These are phyloP conservation scores for Drosophila sulfurigaster DNA, from an alignment of 1,140 invertebrate species.

Conservation along the genomic window DNA sequence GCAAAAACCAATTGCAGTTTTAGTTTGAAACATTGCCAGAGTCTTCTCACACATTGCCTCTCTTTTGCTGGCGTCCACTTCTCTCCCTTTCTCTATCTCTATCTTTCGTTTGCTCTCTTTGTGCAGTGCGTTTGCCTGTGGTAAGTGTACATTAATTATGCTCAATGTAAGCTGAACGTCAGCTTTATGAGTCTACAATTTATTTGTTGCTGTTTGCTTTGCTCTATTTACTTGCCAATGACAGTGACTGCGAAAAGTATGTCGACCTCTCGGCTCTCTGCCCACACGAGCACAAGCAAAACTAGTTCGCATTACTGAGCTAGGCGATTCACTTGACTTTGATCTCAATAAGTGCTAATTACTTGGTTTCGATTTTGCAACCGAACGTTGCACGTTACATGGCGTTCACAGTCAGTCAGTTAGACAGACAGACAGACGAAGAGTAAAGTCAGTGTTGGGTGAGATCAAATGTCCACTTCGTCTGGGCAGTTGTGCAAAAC, in stretches of 20 bases:
- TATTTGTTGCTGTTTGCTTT: slow-evolving; percentile 53
- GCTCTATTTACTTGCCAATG: slow-evolving; percentile 73
- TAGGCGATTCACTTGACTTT: slow-evolving; percentile 63
- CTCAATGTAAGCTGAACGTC: slow-evolving; percentile 32
- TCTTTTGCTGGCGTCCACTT: neutral
- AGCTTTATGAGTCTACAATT: slow-evolving; percentile 34
- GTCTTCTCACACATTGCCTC: neutral
- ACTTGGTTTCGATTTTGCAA: slow-evolving; percentile 63
- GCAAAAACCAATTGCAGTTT: slow-evolving; percentile 47
- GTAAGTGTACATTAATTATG: slow-evolving; percentile 63
- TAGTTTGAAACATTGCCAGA: slow-evolving; percentile 30
- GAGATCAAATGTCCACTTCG: slow-evolving; percentile 31
- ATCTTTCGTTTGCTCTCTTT: neutral
- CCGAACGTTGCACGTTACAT: slow-evolving; percentile 11
- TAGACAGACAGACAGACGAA: neutral
- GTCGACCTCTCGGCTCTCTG: slow-evolving; percentile 65
- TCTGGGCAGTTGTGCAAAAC: slow-evolving; percentile 53
- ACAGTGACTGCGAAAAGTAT: slow-evolving; percentile 74
- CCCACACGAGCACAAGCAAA: slow-evolving; percentile 59
- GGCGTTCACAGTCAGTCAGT: neutral
- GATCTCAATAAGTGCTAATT: slow-evolving; percentile 75
- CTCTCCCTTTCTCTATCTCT: neutral
- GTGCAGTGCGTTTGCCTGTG: neutral
- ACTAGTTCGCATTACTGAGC: slow-evolving; percentile 57
- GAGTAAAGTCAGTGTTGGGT: neutral